Conservation (phyloP, 2,888 invertebrate species). For the Galerucella calmariensis region DNA sequence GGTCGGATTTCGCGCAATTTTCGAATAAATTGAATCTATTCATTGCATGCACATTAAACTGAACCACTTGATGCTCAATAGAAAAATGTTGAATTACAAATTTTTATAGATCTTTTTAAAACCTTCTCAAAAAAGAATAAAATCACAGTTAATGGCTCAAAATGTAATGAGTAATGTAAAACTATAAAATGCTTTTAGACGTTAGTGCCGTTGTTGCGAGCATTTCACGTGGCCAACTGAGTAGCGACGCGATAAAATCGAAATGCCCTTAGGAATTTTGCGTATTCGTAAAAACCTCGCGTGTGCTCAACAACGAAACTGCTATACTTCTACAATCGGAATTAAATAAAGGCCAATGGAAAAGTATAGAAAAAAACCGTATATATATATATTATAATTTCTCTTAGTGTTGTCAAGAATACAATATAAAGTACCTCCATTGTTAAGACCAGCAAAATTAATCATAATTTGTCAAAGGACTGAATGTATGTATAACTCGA, state of each 20-base stretch:
- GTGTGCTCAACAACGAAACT: background rate
- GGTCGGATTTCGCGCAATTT: too few relatives aligned
- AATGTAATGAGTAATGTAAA: background rate
- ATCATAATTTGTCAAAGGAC: constrained; percentile 28
- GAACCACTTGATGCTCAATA: background rate
- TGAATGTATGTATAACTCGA: constrained; percentile 19
- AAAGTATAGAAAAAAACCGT: background rate
- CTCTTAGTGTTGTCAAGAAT: background rate
- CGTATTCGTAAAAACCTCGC: constrained; percentile 1
- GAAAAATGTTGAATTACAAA: background rate
- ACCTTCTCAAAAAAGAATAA: background rate
- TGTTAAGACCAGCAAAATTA: constrained; percentile 22
- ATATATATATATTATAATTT: too few relatives aligned
- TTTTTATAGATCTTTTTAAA: background rate
- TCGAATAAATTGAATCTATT: too few relatives aligned
- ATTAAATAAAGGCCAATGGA: constrained; percentile 2
- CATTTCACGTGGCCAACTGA: constrained; percentile 7
- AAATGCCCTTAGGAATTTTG: constrained; percentile 10
- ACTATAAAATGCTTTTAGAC: background rate
- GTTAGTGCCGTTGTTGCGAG: background rate
- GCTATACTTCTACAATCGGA: constrained; percentile 2
- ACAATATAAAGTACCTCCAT: constrained; percentile 10
- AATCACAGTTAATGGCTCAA: background rate
- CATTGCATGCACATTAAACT: background rate
- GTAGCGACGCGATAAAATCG: constrained; percentile 7